These are phyloP conservation scores for Cyaniris semiargus DNA, from an alignment of 2,888 invertebrate species.

Conservation along the genomic window DNA sequence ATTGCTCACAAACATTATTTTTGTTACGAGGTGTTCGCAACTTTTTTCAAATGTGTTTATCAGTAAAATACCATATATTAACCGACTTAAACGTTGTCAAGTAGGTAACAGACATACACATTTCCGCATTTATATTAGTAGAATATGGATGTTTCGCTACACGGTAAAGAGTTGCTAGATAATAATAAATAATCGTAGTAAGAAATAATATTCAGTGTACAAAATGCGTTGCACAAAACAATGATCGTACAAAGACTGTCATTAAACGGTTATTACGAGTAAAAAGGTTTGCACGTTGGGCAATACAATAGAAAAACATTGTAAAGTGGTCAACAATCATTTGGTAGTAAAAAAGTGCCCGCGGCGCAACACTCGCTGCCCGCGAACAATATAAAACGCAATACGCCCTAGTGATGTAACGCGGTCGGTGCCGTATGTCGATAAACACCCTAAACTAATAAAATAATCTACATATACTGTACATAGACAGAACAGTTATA, in stretches of 20 bases:
- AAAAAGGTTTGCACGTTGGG: conserved; percentile 20
- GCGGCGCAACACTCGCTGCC: conserved; percentile 9
- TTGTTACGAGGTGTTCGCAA: too few relatives aligned
- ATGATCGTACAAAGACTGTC: conserved; percentile 13
- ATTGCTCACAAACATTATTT: neutral
- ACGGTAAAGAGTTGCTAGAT: neutral
- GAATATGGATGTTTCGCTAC: neutral
- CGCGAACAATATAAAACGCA: conserved; percentile 27
- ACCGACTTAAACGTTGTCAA: too few relatives aligned
- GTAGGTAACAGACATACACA: too few relatives aligned
- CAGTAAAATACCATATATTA: too few relatives aligned
- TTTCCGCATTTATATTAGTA: too few relatives aligned
- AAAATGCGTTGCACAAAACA: conserved; percentile 11
- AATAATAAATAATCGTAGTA: neutral
- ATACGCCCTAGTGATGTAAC: neutral
- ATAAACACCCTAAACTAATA: neutral
- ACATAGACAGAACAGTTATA: neutral
- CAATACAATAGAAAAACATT: conserved; percentile 25
- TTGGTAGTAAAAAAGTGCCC: conserved; percentile 28
- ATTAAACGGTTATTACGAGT: conserved; percentile 16
- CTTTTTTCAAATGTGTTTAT: too few relatives aligned
- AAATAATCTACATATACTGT: too few relatives aligned
- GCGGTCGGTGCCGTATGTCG: neutral
- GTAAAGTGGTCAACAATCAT: conserved; percentile 29
- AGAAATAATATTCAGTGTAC: conserved; percentile 1